Base-by-base conservation (phyloP, 2,888 invertebrate species). In the Ectemnius lituratus region DNA sequence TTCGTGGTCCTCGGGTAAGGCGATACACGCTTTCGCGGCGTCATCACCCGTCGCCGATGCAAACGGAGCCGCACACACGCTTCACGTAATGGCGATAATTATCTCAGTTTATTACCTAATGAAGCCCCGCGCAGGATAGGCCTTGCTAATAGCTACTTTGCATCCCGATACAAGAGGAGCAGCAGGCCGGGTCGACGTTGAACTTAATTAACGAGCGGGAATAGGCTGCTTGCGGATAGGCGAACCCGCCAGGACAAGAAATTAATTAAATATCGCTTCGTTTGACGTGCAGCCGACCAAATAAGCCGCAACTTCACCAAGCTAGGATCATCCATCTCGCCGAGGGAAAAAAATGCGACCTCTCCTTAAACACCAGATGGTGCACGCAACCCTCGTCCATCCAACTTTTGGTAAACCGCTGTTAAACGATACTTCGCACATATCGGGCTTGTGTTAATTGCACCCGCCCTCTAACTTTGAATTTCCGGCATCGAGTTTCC, bases 121-220 rank as follows among this genome's bases (percentile, higher is more conserved):
- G 82, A 79, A 79, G 73, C 37, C 37, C 11, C 37, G 69, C 73
- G 67, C 66, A 71, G 75, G 73, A 81, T 82, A 77, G 73, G 62
- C 65, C 68, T 56, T 69, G 71, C 71, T 81, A 81, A 81, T 79
- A 77, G 82, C 77, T 82, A 77, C 80, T 82, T 81, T 82, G 81
- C 82, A 77, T 82, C 82, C 66, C 60, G 82, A 75, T 79, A 75
- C 68, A 75, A 67, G 69, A 75, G 73, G 63, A 49, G 63, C n/a
- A 37, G 37, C 23, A 57, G 14, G 20, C 27, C 47, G 57, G 61
- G 8, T 20, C 52, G 62, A 63, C 61, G 66, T 79, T 82, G 67
- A 75, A 82, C 62, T 79, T 81, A 81, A 81, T 81, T 81, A 82
- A 82, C 77, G 67, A 62, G 76, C 71, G 37, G 37, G 37, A 8